These are phyloP conservation scores for Polyommatus icarus DNA, from an alignment of 2,888 invertebrate species.

Conservation along the genomic window DNA sequence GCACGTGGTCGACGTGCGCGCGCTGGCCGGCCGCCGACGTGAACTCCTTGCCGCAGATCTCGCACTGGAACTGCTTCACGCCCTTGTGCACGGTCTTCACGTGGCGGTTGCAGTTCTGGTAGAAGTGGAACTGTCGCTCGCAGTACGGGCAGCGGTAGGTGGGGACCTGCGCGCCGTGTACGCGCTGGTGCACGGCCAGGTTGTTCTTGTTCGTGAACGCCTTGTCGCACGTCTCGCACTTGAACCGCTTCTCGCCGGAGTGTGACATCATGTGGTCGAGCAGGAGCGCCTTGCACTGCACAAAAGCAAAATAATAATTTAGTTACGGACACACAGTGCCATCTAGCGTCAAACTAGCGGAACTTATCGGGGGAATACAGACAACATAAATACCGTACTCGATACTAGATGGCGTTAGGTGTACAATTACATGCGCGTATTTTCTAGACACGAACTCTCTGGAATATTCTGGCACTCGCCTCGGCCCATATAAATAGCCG, in stretches of 20 bases:
- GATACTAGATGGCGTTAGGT: too few relatives aligned
- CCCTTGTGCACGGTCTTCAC: conserved; percentile 27
- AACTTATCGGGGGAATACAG: too few relatives aligned
- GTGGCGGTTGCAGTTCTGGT: conserved; percentile 30
- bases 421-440: too few relatives aligned
- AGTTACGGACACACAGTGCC: too few relatives aligned
- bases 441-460: too few relatives aligned
- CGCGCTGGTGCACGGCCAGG: conserved; percentile 25
- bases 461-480: too few relatives aligned
- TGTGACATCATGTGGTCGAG: conserved; percentile 31
- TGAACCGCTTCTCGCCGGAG: conserved; percentile 21
- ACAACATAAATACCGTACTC: too few relatives aligned
- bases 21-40: conserved; percentile 25
- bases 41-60: conserved; percentile 32
- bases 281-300: conserved; percentile 28
- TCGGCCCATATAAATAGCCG: not conserved
- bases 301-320: not conserved
- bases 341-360: too few relatives aligned
- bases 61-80: conserved; percentile 28
- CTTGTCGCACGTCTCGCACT: conserved; percentile 30
- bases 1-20: conserved; percentile 30
- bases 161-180: conserved; percentile 23
- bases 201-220: conserved; percentile 26
- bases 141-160: conserved; percentile 30
- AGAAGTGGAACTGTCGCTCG: conserved; percentile 25